Percentiles rank a stretch among this genome's conserved stretches.
Conservation (phyloP, 2,797 vertebrate genomes). For the Heliangelus exortis region DNA sequence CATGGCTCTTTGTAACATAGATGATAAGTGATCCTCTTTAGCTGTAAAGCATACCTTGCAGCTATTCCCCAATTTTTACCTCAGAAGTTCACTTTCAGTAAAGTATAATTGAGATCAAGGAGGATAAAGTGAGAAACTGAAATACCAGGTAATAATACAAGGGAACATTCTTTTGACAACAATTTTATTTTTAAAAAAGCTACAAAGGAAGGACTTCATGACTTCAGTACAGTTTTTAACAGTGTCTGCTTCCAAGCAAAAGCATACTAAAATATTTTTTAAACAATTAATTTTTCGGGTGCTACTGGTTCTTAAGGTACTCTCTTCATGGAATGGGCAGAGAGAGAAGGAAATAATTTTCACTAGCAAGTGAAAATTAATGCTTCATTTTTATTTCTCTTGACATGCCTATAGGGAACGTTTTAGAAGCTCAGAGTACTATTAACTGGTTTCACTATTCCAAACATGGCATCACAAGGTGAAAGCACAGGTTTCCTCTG, state of each 20-base stretch:
- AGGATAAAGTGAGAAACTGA: background rate
- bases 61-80: constrained; percentile 9
- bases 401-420: background rate
- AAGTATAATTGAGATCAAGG: no score
- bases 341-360: background rate
- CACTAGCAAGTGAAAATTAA: constrained; percentile 37
- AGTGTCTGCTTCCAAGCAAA: background rate
- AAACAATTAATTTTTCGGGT: background rate
- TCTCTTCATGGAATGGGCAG: background rate
- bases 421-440: background rate
- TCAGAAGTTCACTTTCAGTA: background rate
- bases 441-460: background rate
- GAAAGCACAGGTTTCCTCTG: background rate
- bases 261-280: background rate
- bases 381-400: background rate
- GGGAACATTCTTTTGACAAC: background rate
- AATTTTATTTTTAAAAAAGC: background rate
- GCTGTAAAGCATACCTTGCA: constrained; percentile 26
- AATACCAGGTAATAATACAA: background rate
- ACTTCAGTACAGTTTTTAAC: background rate
- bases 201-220: background rate
- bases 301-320: background rate
- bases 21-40: constrained; percentile 14
- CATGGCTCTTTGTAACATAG: background rate
- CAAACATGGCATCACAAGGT: background rate